phyloP scores from a whole-genome alignment of 2,888 invertebrate genomes.

The Drosophila affinis region DNA sequence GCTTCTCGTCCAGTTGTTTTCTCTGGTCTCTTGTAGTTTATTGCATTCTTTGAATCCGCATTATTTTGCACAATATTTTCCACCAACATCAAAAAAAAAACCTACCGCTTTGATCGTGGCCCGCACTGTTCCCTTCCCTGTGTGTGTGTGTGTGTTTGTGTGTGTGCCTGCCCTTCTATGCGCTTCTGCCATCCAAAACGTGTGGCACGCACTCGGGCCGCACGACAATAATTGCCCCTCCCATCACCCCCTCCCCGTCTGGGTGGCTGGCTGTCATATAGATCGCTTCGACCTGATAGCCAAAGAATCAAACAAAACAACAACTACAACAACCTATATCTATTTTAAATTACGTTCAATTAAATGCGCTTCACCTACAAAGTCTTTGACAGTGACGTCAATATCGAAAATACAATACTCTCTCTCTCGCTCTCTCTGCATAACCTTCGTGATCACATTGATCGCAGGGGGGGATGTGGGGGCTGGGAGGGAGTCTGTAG shows the following conservation, averaged over 20 bases:
- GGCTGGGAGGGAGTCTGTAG: constrained; percentile 31
- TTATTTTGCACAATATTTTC: neutral
- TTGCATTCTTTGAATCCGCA: neutral
- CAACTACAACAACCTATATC: constrained; percentile 61
- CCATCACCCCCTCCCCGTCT: constrained; percentile 6
- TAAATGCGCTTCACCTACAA: constrained; percentile 66
- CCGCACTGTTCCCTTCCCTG: constrained; percentile 52
- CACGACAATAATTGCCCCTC: constrained; percentile 38
- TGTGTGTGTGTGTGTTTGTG: constrained; percentile 37
- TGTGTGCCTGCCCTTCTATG: constrained; percentile 49
- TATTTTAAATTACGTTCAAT: constrained; percentile 76
- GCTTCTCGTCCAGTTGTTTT: neutral
- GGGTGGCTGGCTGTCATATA: constrained; percentile 38
- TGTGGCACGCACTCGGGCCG: constrained; percentile 17
- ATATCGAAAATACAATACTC: constrained; percentile 47
- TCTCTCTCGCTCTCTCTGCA: neutral
- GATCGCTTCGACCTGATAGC: constrained; percentile 62
- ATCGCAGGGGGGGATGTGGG: neutral
- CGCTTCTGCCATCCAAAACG: constrained; percentile 45
- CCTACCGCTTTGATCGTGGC: constrained; percentile 27
- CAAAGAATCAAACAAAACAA: constrained; percentile 35
- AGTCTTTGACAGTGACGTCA: constrained; percentile 51
- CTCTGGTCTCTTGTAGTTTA: neutral
- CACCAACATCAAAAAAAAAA: too few relatives aligned
- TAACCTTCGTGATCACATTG: constrained; percentile 37